Conservation (phyloP, 2,113 vertebrate species). For the Xiphias gladius region DNA sequence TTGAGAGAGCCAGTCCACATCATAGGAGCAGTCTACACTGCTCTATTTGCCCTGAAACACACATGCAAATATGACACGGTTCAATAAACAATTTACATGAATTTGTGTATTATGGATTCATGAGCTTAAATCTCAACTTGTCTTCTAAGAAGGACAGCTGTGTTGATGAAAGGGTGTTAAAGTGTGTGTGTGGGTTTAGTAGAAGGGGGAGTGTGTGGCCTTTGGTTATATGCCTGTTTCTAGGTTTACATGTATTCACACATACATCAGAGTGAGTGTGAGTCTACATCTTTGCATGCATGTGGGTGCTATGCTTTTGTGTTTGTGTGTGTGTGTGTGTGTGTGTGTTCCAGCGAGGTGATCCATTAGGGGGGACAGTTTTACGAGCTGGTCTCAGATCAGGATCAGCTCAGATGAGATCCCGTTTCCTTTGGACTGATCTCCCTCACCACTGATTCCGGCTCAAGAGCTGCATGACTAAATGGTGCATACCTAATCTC, state of each 20-base stretch:
- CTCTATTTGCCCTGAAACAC: constrained; percentile 74
- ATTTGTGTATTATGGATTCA: constrained; percentile 77
- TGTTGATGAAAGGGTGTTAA: constrained; percentile 62
- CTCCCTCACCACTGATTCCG: constrained; percentile 77
- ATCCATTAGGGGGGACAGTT: constrained; percentile 80
- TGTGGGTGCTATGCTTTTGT: constrained; percentile 31
- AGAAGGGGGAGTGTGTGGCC: neutral
- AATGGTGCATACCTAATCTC: constrained; percentile 82
- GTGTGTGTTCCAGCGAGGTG: constrained; percentile 51
- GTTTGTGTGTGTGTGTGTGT: neutral
- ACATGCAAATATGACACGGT: constrained; percentile 71
- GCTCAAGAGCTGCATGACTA: constrained; percentile 81
- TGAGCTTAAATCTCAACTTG: constrained; percentile 67
- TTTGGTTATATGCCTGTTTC: constrained; percentile 25
- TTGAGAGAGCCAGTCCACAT: constrained; percentile 80
- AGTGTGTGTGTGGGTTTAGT: constrained; percentile 20
- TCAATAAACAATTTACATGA: constrained; percentile 75
- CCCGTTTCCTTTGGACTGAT: constrained; percentile 79
- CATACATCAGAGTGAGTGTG: constrained; percentile 37
- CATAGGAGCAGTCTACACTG: constrained; percentile 60
- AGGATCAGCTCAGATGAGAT: constrained; percentile 79
- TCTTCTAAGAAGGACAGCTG: constrained; percentile 55
- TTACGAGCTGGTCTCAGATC: constrained; percentile 79
- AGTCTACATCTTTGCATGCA: constrained; percentile 29
- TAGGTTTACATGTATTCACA: constrained; percentile 25